Evolutionary conservation across 2,797 vertebrate genomes (phyloP), one percentile per base, ranked within the genome.

Genomic region (Lagorchestes hirsutus): DNA sequence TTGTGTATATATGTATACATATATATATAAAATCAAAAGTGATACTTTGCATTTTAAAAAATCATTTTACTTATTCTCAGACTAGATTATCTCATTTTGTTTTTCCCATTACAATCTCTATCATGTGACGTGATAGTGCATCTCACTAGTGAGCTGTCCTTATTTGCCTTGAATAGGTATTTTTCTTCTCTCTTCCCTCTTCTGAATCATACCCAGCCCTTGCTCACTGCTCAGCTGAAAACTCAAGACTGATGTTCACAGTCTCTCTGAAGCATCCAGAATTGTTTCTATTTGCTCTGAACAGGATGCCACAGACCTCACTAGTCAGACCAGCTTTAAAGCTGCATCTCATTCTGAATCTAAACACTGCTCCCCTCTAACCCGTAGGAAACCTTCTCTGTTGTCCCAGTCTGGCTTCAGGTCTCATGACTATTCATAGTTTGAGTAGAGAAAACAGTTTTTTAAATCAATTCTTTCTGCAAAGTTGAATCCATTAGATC

Each of bases 311-410:
- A 90, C 50, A 96, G 50, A 93, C n/a, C 4, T 59, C 50, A 28
- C 5, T 24, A 96, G 91, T 52, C n/a, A 98, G 94, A 13, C 90
- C 50, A 96, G 29, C 34, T 87, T 93, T 92, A 67, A 95, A 96
- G 31, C 1, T 55, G 93, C 18, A n/a, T 92, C 24, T 95, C 29
- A 29, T 90, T 50, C 74, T 94, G 94, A 96, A 92, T 97, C 22
- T 1, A 22, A 93, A 27, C 52, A 50, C 3, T 57, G 56, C 54
- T 96, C 27, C 1, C 0, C 34, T 3, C 1, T 0, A 54, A 93
- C 93, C 91, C 40, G 87, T 54, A 22, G 18, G 18, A 55, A n/a
- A 46, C n/a, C n/a, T 40, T n/a, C 40, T 28, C 67, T 55, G 34
- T 82, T 54, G 34, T 28, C n/a, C 28, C 34, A 46, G 54, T 8